Percentiles rank a stretch among this genome's conserved stretches.
These are phyloP conservation scores for Enteromius unitaeniatus DNA, from an alignment of 2,797 vertebrate genomes.

Conservation along the genomic window DNA sequence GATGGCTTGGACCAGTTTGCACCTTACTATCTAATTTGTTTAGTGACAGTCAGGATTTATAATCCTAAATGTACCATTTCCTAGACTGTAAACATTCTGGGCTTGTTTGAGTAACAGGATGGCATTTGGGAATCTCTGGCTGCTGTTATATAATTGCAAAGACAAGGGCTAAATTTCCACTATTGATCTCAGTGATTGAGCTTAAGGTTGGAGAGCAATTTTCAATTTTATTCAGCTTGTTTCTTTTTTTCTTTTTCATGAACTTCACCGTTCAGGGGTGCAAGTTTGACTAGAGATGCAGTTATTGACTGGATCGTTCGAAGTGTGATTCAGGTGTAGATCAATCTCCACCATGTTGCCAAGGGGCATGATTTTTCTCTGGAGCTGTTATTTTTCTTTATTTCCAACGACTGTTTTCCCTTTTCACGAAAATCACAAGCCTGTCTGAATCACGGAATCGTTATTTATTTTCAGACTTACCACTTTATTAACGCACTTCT, in stretches of 20 bases:
- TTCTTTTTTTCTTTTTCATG: slow-evolving; percentile 11
- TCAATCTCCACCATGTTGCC: slow-evolving; percentile 36
- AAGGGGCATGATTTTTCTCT: slow-evolving; percentile 22
- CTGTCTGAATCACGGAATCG: neutral
- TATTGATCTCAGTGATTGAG: slow-evolving; percentile 16
- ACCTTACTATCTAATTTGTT: slow-evolving; percentile 23
- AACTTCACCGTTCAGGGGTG: slow-evolving; percentile 7
- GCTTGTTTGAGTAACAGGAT: neutral
- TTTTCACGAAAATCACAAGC: slow-evolving; percentile 17
- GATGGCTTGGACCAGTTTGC: slow-evolving; percentile 29
- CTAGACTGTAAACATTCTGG: slow-evolving; percentile 32
- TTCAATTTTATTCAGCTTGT: neutral
- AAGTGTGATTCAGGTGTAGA: slow-evolving; percentile 35
- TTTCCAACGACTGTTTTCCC: slow-evolving; percentile 5
- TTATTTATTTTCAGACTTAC: slow-evolving; percentile 13
- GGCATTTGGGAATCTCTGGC: neutral
- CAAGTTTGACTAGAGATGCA: slow-evolving; percentile 21
- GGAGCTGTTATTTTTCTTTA: slow-evolving; percentile 37
- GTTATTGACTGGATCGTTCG: slow-evolving; percentile 42
- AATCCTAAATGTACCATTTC: slow-evolving; percentile 12
- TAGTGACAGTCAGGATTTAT: slow-evolving; percentile 22
- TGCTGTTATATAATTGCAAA: neutral
- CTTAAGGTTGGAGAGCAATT: slow-evolving; percentile 3
- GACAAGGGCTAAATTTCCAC: slow-evolving; percentile 15
- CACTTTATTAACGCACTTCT: slow-evolving; percentile 3